phyloP scores from a whole-genome alignment of 2,797 vertebrate genomes.

The Kryptopterus vitreolus region DNA sequence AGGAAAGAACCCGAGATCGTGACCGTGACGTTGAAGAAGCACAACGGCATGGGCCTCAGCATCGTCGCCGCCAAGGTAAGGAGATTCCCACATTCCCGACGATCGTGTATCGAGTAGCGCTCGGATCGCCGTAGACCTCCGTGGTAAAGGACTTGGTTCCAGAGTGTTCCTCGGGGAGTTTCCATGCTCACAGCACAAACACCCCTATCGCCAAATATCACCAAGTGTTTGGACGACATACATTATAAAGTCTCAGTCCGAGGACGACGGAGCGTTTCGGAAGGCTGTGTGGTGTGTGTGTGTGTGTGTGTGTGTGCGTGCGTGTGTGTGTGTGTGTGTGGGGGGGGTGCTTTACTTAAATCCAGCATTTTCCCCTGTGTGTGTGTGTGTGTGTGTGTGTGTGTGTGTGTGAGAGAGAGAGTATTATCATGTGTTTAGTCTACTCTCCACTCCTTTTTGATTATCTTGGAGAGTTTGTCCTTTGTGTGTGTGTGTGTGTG shows the following conservation, averaged over 20 bases:
- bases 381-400: background rate
- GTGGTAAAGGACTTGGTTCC: background rate
- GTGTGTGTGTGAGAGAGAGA: slow-evolving; percentile 1
- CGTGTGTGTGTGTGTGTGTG: background rate
- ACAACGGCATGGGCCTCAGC: slow-evolving; percentile 98
- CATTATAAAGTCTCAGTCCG: background rate
- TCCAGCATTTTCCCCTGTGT: no score
- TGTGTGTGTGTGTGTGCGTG: background rate
- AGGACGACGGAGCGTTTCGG: background rate
- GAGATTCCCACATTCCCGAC: no score
- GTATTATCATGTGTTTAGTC: slow-evolving; percentile 7
- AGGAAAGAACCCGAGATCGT: slow-evolving; percentile 96
- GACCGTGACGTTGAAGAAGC: slow-evolving; percentile 97
- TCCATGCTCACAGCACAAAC: background rate
- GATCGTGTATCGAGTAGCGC: no score
- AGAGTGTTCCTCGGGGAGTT: background rate
- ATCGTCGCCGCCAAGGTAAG: slow-evolving; percentile 98
- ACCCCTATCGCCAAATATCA: background rate
- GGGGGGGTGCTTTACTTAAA: background rate
- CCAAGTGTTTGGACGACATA: slow-evolving; percentile 11
- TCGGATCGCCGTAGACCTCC: background rate
- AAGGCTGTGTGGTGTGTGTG: background rate
- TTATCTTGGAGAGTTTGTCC: no score
- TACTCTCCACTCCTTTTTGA: background rate
- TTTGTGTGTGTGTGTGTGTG: no score